phyloP scores from a whole-genome alignment of 2,113 vertebrate species.

The Lagenorhynchus albirostris region DNA sequence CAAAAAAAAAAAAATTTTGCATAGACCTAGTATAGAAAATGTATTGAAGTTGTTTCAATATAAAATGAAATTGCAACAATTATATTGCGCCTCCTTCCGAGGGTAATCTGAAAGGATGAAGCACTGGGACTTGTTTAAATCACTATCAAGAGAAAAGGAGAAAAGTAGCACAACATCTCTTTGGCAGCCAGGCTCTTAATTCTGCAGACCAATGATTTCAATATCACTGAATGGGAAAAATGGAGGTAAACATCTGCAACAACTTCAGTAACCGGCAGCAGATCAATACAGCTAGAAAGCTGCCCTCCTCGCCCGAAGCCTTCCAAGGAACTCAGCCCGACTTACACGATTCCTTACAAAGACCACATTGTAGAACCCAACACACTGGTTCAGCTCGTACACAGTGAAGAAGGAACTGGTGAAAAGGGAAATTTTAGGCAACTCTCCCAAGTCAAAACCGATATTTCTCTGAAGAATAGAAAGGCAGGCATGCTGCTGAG shows the following conservation, averaged over 20 bases:
- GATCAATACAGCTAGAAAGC: slow-evolving; percentile 79
- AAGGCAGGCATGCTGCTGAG: background rate
- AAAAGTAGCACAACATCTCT: slow-evolving; percentile 60
- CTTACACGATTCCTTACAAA: slow-evolving; percentile 40
- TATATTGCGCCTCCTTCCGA: slow-evolving; percentile 20
- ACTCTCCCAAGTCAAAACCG: slow-evolving; percentile 43
- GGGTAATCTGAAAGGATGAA: slow-evolving; percentile 60
- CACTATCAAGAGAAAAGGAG: slow-evolving; percentile 66
- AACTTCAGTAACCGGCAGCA: slow-evolving; percentile 74
- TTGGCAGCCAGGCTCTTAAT: slow-evolving; percentile 68
- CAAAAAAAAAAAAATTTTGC: background rate
- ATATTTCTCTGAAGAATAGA: slow-evolving; percentile 56
- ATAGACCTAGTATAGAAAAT: slow-evolving; percentile 36
- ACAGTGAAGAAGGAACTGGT: slow-evolving; percentile 20
- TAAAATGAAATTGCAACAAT: slow-evolving; percentile 59
- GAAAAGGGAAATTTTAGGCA: slow-evolving; percentile 44
- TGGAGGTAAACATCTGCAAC: slow-evolving; percentile 76
- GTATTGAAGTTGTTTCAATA: slow-evolving; percentile 40
- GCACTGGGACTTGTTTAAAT: slow-evolving; percentile 61
- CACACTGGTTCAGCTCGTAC: background rate
- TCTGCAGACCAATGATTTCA: slow-evolving; percentile 78
- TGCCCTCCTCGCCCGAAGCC: slow-evolving; percentile 15
- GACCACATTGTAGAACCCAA: slow-evolving; percentile 35
- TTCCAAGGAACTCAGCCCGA: slow-evolving; percentile 53
- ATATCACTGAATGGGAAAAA: slow-evolving; percentile 76